phyloP scores from a whole-genome alignment of 2,113 vertebrate species.

The Anhinga anhinga region DNA sequence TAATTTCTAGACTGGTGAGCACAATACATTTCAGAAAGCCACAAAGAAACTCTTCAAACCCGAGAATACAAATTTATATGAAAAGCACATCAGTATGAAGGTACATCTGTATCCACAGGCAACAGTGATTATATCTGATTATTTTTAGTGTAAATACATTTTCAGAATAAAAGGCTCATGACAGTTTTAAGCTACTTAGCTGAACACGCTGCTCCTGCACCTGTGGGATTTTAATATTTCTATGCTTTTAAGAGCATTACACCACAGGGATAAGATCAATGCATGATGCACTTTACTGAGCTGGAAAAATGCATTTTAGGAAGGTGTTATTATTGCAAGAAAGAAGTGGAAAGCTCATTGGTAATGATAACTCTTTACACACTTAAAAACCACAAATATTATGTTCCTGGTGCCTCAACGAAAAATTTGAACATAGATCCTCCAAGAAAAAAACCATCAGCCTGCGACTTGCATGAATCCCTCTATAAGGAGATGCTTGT shows the following conservation, averaged over 20 bases:
- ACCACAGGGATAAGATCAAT: not conserved
- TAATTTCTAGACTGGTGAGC: not conserved
- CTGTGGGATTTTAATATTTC: not conserved
- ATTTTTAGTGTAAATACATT: conserved; percentile 14
- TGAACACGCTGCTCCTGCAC: not conserved
- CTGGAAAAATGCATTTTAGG: conserved; percentile 2
- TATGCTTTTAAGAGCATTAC: not conserved
- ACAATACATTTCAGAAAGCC: not conserved
- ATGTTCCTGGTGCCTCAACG: not conserved
- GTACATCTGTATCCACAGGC: not conserved
- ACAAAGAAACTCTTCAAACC: not conserved
- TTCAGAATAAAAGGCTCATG: not conserved
- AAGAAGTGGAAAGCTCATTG: not conserved
- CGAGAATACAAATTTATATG: not conserved
- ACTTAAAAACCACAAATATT: not conserved
- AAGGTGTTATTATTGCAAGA: not conserved
- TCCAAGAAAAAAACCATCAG: not conserved
- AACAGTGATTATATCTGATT: not conserved
- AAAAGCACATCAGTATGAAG: not conserved
- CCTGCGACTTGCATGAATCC: not conserved
- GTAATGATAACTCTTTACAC: not conserved
- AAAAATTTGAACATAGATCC: not conserved
- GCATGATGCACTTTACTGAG: not conserved
- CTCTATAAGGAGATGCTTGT: not conserved
- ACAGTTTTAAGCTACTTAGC: conserved; percentile 3